These are phyloP conservation scores for Ochotona curzoniae DNA, from an alignment of 2,113 vertebrate genomes.

Conservation along the genomic window DNA sequence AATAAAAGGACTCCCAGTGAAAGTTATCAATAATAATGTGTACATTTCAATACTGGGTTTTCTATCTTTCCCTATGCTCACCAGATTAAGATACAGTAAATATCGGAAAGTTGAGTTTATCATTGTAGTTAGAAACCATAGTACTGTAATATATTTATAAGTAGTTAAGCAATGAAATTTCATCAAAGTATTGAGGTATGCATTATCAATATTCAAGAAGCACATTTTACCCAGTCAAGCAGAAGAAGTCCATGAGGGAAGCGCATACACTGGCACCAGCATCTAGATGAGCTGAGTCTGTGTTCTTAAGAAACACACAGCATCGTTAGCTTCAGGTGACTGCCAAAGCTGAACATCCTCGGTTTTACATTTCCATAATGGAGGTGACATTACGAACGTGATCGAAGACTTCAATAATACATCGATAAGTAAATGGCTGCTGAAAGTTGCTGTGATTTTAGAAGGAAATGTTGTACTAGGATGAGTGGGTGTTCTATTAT, in stretches of 20 bases:
- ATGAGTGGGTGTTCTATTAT: no score
- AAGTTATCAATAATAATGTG: no score
- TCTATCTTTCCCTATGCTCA: no score
- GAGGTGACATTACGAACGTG: neutral
- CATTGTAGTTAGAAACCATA: no score
- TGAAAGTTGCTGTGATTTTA: neutral
- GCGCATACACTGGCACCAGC: neutral
- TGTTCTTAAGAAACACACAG: neutral
- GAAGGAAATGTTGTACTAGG: neutral
- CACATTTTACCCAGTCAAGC: neutral
- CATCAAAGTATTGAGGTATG: neutral
- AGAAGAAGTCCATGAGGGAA: neutral
- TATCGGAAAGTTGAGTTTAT: no score
- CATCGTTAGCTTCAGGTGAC: neutral
- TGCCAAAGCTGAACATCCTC: neutral
- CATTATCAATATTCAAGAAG: neutral
- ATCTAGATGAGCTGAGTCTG: neutral
- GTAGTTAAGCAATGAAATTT: neutral
- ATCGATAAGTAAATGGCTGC: neutral
- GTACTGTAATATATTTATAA: neutral
- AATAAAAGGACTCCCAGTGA: no score
- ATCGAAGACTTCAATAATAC: neutral
- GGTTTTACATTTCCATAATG: neutral
- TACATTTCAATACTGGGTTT: no score
- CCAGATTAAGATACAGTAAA: no score